Conservation (phyloP, 2,797 vertebrate genomes). For the Todus mexicanus region DNA sequence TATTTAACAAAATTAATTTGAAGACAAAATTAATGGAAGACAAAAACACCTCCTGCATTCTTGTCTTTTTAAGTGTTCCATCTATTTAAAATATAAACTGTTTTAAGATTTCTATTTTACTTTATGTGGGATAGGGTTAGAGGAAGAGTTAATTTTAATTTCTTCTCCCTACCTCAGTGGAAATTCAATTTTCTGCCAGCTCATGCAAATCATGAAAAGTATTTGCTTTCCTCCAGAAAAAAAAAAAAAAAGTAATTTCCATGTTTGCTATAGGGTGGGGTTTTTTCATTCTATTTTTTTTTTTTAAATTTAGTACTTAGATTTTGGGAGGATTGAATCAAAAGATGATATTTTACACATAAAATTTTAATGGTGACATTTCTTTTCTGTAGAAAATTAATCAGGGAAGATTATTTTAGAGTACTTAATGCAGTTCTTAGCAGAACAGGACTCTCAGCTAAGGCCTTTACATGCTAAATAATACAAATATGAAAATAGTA, state of each 20-base stretch:
- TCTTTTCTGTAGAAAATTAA: background rate
- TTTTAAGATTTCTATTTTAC: background rate
- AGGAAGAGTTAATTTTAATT: background rate
- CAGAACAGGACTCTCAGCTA: background rate
- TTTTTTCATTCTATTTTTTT: background rate
- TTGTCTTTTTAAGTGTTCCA: background rate
- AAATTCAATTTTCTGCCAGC: background rate
- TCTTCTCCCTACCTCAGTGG: background rate
- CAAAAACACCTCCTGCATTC: background rate
- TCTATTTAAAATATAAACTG: background rate
- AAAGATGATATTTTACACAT: background rate
- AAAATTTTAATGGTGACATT: background rate
- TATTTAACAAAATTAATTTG: background rate
- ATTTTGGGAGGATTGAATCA: background rate
- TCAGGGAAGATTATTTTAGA: background rate
- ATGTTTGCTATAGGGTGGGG: background rate
- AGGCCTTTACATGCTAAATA: constrained; percentile 18
- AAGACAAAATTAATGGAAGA: background rate
- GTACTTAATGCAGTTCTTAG: background rate
- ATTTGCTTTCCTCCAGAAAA: background rate
- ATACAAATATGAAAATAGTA: constrained; percentile 46
- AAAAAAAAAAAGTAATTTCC: background rate
- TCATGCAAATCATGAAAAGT: background rate
- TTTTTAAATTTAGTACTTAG: background rate
- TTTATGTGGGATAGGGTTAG: background rate